phyloP scores from a whole-genome alignment of 2,888 invertebrate genomes.

The Limnephilus lunatus region DNA sequence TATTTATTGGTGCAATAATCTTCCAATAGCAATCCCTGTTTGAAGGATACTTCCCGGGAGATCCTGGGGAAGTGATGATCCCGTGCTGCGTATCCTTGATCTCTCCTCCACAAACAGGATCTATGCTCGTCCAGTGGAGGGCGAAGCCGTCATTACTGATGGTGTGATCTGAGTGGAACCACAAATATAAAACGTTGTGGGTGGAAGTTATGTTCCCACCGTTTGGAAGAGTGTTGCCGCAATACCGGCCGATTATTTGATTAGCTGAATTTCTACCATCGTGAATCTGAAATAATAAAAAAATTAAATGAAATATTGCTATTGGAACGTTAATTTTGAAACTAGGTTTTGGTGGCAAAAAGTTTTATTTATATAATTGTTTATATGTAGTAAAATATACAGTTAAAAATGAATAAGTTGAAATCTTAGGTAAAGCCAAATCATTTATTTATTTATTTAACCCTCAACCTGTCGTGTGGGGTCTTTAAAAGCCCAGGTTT shows the following conservation, averaged over 20 bases:
- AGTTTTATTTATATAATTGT: too few species aligned
- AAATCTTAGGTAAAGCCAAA: not conserved
- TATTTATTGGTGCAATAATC: conserved; percentile 81
- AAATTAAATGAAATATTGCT: too few species aligned
- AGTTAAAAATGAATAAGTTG: not conserved
- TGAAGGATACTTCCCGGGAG: conserved; percentile 91
- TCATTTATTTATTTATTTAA: too few species aligned
- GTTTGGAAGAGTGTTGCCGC: conserved; percentile 83
- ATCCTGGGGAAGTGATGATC: conserved; percentile 90
- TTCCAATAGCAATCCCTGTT: conserved; percentile 91
- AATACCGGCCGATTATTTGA: conserved; percentile 87
- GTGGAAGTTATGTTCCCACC: conserved; percentile 86
- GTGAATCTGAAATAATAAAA: conserved; percentile 81
- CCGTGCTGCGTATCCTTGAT: conserved; percentile 82
- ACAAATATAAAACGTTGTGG: conserved; percentile 87
- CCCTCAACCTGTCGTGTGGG: too few species aligned
- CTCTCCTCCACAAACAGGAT: conserved; percentile 86
- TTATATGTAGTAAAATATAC: too few species aligned
- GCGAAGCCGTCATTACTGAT: conserved; percentile 84
- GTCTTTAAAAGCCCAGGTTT: too few species aligned
- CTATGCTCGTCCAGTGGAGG: conserved; percentile 86
- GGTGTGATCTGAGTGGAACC: conserved; percentile 87
- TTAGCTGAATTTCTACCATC: conserved; percentile 88
- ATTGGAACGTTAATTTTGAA: conserved; percentile 57
- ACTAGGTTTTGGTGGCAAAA: not conserved